These are phyloP conservation scores for Buceros bicornis DNA, from an alignment of 2,797 vertebrate genomes.

Conservation along the genomic window DNA sequence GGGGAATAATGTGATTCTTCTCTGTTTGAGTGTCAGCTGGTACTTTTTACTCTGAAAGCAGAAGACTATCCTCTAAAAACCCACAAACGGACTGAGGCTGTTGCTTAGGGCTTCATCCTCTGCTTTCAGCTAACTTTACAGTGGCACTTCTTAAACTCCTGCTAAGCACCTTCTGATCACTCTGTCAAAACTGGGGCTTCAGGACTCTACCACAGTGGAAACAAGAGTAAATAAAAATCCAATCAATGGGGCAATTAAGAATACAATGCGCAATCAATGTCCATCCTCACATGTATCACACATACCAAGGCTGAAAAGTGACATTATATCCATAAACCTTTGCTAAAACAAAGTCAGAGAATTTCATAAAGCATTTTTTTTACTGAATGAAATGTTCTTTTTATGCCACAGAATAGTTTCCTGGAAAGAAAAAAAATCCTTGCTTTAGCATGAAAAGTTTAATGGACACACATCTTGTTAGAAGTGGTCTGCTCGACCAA, in stretches of 20 bases:
- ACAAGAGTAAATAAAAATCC: not conserved
- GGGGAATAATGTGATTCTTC: not conserved
- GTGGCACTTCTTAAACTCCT: not conserved
- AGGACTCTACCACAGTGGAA: not conserved
- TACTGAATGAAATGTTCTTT: not conserved
- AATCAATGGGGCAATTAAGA: not conserved
- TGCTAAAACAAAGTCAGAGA: not conserved
- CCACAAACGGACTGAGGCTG: not conserved
- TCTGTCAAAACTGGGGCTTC: not conserved
- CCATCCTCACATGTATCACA: not conserved
- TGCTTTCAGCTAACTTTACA: not conserved
- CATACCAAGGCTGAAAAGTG: not conserved
- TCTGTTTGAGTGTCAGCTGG: not conserved
- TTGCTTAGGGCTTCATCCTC: not conserved
- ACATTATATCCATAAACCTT: not conserved
- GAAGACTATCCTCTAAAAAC: not conserved
- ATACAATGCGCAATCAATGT: not conserved
- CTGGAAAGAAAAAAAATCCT: not conserved
- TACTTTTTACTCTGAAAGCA: not conserved
- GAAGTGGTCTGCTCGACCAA: not conserved
- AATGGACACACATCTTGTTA: not conserved
- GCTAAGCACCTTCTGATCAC: not conserved
- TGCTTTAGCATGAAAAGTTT: not conserved
- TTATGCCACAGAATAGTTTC: not conserved
- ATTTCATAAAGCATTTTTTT: rapidly evolving